phyloP scores from a whole-genome alignment of 1,140 invertebrate genomes.

The Magallana angulata region DNA sequence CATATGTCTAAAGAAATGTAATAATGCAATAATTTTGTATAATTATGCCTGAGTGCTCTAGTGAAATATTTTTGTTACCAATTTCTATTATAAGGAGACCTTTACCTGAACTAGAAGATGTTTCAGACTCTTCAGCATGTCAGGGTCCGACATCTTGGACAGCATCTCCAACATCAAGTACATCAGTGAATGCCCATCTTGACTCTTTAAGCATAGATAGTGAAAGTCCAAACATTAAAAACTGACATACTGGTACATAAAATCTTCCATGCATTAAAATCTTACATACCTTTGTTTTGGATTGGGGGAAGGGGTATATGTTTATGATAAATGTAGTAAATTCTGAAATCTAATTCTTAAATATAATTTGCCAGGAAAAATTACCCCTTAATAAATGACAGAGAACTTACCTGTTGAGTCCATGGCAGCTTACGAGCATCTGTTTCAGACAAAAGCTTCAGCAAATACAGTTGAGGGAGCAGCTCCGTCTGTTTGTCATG shows the following conservation, averaged over 20 bases:
- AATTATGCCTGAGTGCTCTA: no score
- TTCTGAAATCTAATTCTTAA: no score
- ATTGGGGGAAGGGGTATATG: no score
- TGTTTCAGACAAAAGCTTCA: slow-evolving; percentile 58
- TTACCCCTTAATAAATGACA: no score
- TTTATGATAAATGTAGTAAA: no score
- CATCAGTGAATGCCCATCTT: slow-evolving; percentile 56
- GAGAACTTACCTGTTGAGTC: slow-evolving; percentile 52
- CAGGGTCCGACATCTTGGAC: slow-evolving; percentile 26
- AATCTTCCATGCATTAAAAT: no score
- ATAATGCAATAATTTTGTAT: no score
- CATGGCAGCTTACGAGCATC: slow-evolving; percentile 58
- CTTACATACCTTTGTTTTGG: no score
- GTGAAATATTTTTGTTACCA: neutral
- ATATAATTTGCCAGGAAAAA: no score
- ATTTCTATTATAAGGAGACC: neutral
- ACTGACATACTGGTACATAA: no score
- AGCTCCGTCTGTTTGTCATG: neutral
- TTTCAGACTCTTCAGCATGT: slow-evolving; percentile 41
- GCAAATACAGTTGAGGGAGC: slow-evolving; percentile 57
- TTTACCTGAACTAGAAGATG: slow-evolving; percentile 56
- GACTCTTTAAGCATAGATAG: slow-evolving; percentile 40
- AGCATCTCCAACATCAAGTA: slow-evolving; percentile 61
- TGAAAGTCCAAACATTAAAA: neutral
- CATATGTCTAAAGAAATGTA: no score